These are phyloP conservation scores for Apocheima hispidaria DNA, from an alignment of 2,888 invertebrate genomes.

Conservation along the genomic window DNA sequence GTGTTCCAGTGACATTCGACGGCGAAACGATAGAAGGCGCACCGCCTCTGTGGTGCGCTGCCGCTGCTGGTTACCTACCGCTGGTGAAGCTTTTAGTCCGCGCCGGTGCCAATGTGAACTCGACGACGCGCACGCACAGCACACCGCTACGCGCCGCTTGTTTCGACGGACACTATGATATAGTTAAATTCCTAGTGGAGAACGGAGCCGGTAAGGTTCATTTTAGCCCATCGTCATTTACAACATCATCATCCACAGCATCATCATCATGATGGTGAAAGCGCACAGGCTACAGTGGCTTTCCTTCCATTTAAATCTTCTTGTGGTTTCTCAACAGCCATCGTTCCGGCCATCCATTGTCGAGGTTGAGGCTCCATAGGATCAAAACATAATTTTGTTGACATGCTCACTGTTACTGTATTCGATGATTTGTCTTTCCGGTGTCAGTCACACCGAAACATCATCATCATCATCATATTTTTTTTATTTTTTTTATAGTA, in stretches of 20 bases:
- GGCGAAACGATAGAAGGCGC: constrained; percentile 99
- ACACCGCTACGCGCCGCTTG: constrained; percentile 98
- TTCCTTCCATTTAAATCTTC: no score
- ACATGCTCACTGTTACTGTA: no score
- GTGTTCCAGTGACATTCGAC: constrained; percentile 94
- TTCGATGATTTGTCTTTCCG: no score
- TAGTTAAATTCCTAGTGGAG: constrained; percentile 96
- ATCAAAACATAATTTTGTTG: no score
- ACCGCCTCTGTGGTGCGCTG: constrained; percentile 98
- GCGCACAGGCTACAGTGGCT: no score
- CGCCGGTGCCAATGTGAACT: constrained; percentile 96
- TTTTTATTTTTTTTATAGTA: no score
- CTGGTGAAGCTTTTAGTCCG: constrained; percentile 94
- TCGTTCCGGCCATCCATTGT: no score
- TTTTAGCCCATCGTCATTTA: constrained; percentile 3
- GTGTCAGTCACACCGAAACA: no score
- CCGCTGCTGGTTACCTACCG: constrained; percentile 96
- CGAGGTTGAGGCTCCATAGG: no score
- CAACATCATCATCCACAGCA: neutral
- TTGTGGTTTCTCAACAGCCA: no score
- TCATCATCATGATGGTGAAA: neutral
- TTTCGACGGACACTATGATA: constrained; percentile 98
- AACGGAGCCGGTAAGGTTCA: constrained; percentile 91
- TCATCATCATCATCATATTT: no score
- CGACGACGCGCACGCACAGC: constrained; percentile 97